Evolutionary conservation across 2,888 invertebrate species (phyloP), one percentile per base, ranked within the genome.

Genomic region (Iselma pallidipennis): DNA sequence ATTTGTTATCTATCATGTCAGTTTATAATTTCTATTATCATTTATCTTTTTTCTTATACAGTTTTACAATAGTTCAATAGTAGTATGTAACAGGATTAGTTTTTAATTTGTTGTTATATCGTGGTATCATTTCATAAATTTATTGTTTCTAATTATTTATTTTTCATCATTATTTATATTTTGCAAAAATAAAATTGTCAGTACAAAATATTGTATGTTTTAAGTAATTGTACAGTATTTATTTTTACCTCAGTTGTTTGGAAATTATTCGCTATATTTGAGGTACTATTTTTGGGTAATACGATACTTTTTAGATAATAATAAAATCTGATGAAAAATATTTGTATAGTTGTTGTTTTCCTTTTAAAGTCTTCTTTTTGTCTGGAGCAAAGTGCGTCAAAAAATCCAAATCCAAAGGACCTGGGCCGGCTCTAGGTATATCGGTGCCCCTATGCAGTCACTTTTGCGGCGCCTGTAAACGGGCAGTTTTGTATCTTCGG

Each of bases 151-250:
- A n/a, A n/a, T n/a, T 16, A 37, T 16, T 6, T 16, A 37, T 37
- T 16, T 81, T 80, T 12, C 79, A 79, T 42, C 72, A 52, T 9
- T 45, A 52, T 6, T 57, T 49, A 26, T 1, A 50, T 23, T 12
- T 9, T 45, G 45, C 14, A 31, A 49, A 59, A 31, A 5, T 42
- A 45, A 33, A 26, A 59, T 29, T 52, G n/a, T n/a, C n/a, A 63
- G 63, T 63, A 63, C 63, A 63, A 63, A 63, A 31, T 63, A 59
- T 49, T 16, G 50, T 49, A 51, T 51, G 25, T n/a, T 62, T 21
- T 21, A 12, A 58, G 51, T 55, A 55, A 55, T 62, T 61, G 62
- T 63, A 63, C 59, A 63, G 63, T 63, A 63, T 63, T 63, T 59
- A 63, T 62, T 62, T 58, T 55, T 50, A 55, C 52, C 21, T 10